Conservation (phyloP, 30 jellyfish, hydroid and myxozoan genomes). For the Catostylus mosaicus region DNA sequence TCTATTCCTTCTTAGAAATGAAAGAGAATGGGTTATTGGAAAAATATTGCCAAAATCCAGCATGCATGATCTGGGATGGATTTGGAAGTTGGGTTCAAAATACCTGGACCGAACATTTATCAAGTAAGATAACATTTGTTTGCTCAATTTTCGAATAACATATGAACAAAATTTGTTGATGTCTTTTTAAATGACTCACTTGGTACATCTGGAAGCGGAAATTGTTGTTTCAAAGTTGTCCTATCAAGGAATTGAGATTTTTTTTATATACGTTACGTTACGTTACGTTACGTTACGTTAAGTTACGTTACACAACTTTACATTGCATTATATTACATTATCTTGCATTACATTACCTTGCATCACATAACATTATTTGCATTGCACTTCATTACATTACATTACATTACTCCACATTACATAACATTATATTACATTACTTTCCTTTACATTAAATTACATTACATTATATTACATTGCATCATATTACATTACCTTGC, state of each 20-base stretch:
- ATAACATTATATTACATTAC: no score
- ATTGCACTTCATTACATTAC: no score
- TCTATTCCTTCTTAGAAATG: conserved; percentile 54
- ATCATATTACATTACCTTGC: background rate
- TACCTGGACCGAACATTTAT: conserved; percentile 64
- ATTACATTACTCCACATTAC: background rate
- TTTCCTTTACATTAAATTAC: no score
- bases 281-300: background rate
- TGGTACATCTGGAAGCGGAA: no score
- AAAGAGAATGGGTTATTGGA: conserved; percentile 57
- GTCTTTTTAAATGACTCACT: no score
- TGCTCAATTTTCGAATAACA: no score
- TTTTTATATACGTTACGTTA: background rate
- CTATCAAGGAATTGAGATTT: no score
- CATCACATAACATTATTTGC: background rate
- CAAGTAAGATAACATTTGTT: conserved; percentile 54
- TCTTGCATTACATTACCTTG: background rate
- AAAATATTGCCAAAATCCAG: conserved; percentile 64
- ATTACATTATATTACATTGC: background rate
- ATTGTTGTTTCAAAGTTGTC: no score
- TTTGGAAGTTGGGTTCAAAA: conserved; percentile 85
- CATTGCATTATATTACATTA: background rate
- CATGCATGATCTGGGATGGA: conserved; percentile 94
- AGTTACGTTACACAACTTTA: background rate
- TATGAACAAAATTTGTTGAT: no score